phyloP scores from a whole-genome alignment of 2,888 invertebrate species.

The Ceramica pisi region DNA sequence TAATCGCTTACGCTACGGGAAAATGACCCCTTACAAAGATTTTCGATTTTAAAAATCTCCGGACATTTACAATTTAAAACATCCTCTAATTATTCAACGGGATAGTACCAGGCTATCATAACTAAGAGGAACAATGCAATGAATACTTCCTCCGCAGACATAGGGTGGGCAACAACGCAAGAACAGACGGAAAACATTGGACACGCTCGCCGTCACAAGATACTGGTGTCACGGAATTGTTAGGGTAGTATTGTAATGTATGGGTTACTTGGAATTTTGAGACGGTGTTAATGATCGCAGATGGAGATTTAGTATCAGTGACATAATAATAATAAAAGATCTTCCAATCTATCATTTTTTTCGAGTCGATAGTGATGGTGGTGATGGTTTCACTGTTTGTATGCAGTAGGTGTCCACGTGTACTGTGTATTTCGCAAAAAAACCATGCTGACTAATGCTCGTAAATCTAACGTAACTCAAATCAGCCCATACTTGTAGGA shows the following conservation, averaged over 20 bases:
- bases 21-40: neutral
- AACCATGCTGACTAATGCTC: too few species aligned
- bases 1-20: too few species aligned
- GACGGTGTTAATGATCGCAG: neutral
- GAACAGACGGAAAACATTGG: slow-evolving; percentile 87
- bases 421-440: too few species aligned
- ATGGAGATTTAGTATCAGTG: too few species aligned
- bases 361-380: too few species aligned
- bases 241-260: slow-evolving; percentile 44
- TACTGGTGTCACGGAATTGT: slow-evolving; percentile 56
- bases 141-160: slow-evolving; percentile 77
- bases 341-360: too few species aligned
- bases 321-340: too few species aligned
- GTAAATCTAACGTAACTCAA: too few species aligned
- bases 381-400: too few species aligned
- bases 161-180: slow-evolving; percentile 77
- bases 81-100: slow-evolving; percentile 49
- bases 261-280: slow-evolving; percentile 10
- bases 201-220: slow-evolving; percentile 75
- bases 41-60: slow-evolving; percentile 11
- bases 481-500: too few species aligned
- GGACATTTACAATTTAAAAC: slow-evolving; percentile 53
- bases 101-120: slow-evolving; percentile 56
- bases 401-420: too few species aligned
- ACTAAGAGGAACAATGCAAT: slow-evolving; percentile 69